A percentile compares a stretch with the other conserved stretches of the same genome.
Conservation (phyloP, 2,888 invertebrate species). For the Troides aeacus region DNA sequence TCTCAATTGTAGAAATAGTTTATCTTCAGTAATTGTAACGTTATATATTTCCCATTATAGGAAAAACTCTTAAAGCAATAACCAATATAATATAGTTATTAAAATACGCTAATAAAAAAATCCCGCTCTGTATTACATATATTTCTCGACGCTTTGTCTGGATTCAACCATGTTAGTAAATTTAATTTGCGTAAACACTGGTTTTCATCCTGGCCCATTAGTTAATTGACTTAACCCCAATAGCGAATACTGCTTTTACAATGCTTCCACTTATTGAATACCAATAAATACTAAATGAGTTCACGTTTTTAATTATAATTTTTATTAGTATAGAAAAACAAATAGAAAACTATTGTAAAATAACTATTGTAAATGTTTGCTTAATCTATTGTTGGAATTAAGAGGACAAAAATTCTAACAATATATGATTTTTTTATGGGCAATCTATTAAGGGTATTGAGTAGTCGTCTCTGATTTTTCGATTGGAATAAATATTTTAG, state of each 20-base stretch:
- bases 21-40: no score
- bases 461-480: no score
- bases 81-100: neutral
- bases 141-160: slow-evolving; percentile 34
- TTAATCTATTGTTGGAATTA: no score
- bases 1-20: no score
- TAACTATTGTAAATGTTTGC: no score
- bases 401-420: no score
- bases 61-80: neutral
- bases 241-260: slow-evolving; percentile 7
- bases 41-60: neutral
- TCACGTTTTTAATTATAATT: neutral
- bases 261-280: slow-evolving; percentile 3
- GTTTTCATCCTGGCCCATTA: slow-evolving; percentile 12
- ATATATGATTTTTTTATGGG: no score
- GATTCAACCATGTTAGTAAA: slow-evolving; percentile 16
- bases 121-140: slow-evolving; percentile 33
- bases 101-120: neutral
- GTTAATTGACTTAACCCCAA: slow-evolving; percentile 28
- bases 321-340: no score
- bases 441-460: no score
- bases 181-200: slow-evolving; percentile 22
- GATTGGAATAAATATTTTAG: no score
- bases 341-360: no score
- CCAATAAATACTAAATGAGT: neutral